Percentiles rank a stretch among this genome's conserved stretches.
These are phyloP conservation scores for Ariopsis seemanni DNA, from an alignment of 2,113 vertebrate species.

Conservation along the genomic window DNA sequence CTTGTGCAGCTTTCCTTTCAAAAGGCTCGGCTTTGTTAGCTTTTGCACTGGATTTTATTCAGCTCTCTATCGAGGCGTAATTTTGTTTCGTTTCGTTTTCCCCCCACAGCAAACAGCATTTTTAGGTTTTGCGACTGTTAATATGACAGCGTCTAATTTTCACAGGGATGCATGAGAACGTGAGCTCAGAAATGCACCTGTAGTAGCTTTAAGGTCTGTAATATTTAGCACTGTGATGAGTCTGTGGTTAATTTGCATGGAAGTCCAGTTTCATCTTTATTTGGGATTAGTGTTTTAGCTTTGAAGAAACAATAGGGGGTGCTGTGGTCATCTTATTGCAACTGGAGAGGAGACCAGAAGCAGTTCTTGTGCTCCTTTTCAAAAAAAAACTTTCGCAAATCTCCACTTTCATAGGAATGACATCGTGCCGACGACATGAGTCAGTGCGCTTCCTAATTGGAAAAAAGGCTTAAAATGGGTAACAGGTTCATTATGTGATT, in stretches of 20 bases:
- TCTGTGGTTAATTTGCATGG: neutral
- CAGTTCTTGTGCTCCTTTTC: neutral
- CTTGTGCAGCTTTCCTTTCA: constrained; percentile 20
- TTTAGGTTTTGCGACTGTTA: neutral
- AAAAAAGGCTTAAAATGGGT: constrained; percentile 55
- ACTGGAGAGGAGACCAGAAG: neutral
- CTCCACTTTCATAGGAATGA: constrained; percentile 44
- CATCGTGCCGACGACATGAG: constrained; percentile 53
- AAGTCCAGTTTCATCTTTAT: neutral
- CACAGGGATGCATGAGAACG: no score
- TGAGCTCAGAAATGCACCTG: neutral
- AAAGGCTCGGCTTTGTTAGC: neutral
- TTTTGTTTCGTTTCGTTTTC: neutral
- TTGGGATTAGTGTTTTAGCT: neutral
- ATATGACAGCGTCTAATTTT: neutral
- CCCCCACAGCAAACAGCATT: neutral
- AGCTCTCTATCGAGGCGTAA: neutral
- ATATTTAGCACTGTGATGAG: neutral
- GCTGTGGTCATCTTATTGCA: constrained; percentile 46
- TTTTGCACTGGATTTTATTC: neutral
- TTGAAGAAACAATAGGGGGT: constrained; percentile 48
- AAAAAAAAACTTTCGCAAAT: constrained; percentile 31
- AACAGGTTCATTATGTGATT: constrained; percentile 61
- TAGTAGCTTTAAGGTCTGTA: neutral
- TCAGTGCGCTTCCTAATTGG: constrained; percentile 59